These are phyloP conservation scores for Herminia tarsipennalis DNA, from an alignment of 2,888 invertebrate genomes.

Conservation along the genomic window DNA sequence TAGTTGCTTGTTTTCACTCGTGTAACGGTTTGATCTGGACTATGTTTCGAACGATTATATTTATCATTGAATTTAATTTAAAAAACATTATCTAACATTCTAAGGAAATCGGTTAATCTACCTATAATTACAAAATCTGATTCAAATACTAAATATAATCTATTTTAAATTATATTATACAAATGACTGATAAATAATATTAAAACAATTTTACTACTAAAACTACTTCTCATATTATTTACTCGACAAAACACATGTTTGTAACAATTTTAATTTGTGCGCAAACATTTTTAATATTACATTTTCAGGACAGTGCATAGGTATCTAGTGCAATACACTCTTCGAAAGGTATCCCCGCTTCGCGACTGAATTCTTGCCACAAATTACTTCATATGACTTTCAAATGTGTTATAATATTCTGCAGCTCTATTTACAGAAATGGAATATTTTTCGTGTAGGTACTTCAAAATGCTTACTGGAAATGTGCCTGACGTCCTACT, in stretches of 20 bases:
- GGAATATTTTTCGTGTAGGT: conserved; percentile 19
- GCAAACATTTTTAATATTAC: conserved; percentile 33
- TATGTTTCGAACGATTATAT: too few relatives aligned
- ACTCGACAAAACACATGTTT: conserved; percentile 6
- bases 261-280: conserved; percentile 29
- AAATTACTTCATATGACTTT: conserved; percentile 36
- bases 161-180: too few relatives aligned
- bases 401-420: conserved; percentile 27
- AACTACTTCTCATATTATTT: conserved; percentile 4
- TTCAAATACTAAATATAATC: too few relatives aligned
- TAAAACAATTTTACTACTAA: background rate
- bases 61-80: too few relatives aligned
- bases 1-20: background rate
- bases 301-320: conserved; percentile 24
- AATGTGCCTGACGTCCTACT: conserved; percentile 8
- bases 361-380: conserved; percentile 24
- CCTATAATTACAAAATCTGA: too few relatives aligned
- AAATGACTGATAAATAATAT: too few relatives aligned
- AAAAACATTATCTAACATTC: too few relatives aligned
- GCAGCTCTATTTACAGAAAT: conserved; percentile 21
- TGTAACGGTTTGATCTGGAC: too few relatives aligned
- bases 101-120: too few relatives aligned
- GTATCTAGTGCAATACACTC: conserved; percentile 13
- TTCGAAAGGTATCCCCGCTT: conserved; percentile 19
- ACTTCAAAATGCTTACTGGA: conserved; percentile 15